Conservation (phyloP, 2,888 invertebrate species). For the Bedellia somnulentella region DNA sequence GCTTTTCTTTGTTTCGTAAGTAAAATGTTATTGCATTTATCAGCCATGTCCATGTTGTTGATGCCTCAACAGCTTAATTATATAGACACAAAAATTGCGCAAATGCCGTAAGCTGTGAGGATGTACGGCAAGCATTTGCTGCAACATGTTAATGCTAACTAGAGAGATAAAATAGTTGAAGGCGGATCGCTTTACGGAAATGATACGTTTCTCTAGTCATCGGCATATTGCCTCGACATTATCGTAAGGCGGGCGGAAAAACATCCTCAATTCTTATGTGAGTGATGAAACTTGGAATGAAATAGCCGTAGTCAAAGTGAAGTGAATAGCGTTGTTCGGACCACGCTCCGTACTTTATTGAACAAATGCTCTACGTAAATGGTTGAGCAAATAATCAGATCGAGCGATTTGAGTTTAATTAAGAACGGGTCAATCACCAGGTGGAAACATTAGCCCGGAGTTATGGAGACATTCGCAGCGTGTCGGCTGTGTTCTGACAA, state of each 20-base stretch:
- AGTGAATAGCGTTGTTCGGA: conserved; percentile 27
- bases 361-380: conserved; percentile 37
- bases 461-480: conserved; percentile 39
- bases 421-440: conserved; percentile 38
- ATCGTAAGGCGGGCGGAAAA: conserved; percentile 20
- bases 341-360: conserved; percentile 34
- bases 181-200: too few species aligned
- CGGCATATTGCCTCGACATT: too few species aligned
- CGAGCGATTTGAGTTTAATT: conserved; percentile 54
- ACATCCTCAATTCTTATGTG: conserved; percentile 10
- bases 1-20: too few species aligned
- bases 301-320: conserved; percentile 9
- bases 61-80: conserved; percentile 5
- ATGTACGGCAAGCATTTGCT: conserved; percentile 2
- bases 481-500: conserved; percentile 33
- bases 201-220: too few species aligned
- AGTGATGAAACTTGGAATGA: neutral
- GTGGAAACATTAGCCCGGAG: conserved; percentile 36
- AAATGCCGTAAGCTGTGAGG: neutral
- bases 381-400: conserved; percentile 31
- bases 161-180: neutral
- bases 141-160: conserved; percentile 5
- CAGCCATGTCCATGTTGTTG: too few species aligned
- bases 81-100: conserved; percentile 4
- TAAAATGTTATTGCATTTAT: too few species aligned